Evolutionary conservation across 1,140 invertebrate species (phyloP).

Genomic region (Neoseiulus cucumeris): DNA sequence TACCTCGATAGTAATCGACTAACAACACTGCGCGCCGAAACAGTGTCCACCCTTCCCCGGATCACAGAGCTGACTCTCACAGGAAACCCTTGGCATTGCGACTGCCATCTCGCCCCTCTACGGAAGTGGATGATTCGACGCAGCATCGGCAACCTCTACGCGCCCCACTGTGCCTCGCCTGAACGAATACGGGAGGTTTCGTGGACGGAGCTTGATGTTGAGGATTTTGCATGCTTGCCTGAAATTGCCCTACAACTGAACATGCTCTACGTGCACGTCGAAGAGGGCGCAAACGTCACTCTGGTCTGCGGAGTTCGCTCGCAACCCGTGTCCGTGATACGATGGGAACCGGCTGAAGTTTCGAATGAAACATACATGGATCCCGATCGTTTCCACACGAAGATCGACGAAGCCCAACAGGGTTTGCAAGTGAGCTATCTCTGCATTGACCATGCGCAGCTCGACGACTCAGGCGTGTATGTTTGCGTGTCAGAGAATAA

Average conservation of each 20-base stretch:
- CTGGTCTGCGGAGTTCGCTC: conserved; percentile 38
- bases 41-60: conserved; percentile 39
- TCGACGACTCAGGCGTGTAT: conserved; percentile 48
- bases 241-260: conserved; percentile 20
- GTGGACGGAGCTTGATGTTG: conserved; percentile 50
- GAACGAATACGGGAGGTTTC: conserved; percentile 36
- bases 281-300: conserved; percentile 45
- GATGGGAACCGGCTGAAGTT: conserved; percentile 25
- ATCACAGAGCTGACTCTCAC: conserved; percentile 50
- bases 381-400: conserved; percentile 31
- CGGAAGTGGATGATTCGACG: conserved; percentile 51
- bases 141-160: conserved; percentile 47
- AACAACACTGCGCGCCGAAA: conserved; percentile 26
- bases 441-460: conserved; percentile 43
- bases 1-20: conserved; percentile 51
- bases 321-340: conserved; percentile 15
- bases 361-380: conserved; percentile 31
- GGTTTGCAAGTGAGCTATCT: conserved; percentile 36
- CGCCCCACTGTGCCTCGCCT: conserved; percentile 44
- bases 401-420: conserved; percentile 28
- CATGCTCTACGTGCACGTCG: conserved; percentile 26
- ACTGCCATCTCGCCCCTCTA: conserved; percentile 47
- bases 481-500: conserved; percentile 52
- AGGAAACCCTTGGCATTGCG: conserved; percentile 59
- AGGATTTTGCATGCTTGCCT: conserved; percentile 57